A percentile compares a stretch with the other conserved stretches of the same genome.
These are phyloP conservation scores for Caprella mutica DNA, from an alignment of 2,888 invertebrate species.

Conservation along the genomic window DNA sequence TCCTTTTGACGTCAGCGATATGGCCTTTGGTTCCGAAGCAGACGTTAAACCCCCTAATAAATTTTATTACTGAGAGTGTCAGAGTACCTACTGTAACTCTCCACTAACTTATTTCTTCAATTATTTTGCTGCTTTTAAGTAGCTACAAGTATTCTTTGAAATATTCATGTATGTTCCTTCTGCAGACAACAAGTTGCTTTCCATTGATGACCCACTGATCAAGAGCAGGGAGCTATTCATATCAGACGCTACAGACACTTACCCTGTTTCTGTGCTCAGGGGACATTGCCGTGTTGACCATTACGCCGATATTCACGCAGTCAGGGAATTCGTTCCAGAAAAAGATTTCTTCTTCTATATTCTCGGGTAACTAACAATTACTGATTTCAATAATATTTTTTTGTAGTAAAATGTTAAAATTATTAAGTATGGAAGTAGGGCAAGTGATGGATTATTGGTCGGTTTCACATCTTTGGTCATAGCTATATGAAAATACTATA, in stretches of 20 bases:
- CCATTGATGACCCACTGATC: conserved; percentile 38
- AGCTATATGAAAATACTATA: too few species aligned
- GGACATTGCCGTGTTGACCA: conserved; percentile 47
- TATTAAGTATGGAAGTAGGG: too few species aligned
- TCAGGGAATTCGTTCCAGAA: conserved; percentile 42
- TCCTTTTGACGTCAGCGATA: too few species aligned
- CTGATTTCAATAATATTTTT: background rate
- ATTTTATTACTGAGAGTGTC: too few species aligned
- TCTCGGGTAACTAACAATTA: conserved; percentile 36
- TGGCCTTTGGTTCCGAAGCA: too few species aligned
- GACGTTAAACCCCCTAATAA: too few species aligned
- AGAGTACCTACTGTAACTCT: too few species aligned
- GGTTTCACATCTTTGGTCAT: too few species aligned
- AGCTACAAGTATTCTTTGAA: background rate
- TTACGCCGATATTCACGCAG: conserved; percentile 44
- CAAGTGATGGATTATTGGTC: too few species aligned
- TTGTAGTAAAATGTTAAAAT: too few species aligned
- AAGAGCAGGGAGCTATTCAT: conserved; percentile 45
- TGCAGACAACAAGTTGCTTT: conserved; percentile 33
- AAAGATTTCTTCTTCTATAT: conserved; percentile 48
- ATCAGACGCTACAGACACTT: conserved; percentile 45
- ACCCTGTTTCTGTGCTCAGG: conserved; percentile 45
- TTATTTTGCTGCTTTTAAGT: too few species aligned
- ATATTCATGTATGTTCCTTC: background rate
- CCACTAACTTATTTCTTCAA: too few species aligned